Conservation (phyloP, 2,888 invertebrate species). For the Hyppa rectilinea region DNA sequence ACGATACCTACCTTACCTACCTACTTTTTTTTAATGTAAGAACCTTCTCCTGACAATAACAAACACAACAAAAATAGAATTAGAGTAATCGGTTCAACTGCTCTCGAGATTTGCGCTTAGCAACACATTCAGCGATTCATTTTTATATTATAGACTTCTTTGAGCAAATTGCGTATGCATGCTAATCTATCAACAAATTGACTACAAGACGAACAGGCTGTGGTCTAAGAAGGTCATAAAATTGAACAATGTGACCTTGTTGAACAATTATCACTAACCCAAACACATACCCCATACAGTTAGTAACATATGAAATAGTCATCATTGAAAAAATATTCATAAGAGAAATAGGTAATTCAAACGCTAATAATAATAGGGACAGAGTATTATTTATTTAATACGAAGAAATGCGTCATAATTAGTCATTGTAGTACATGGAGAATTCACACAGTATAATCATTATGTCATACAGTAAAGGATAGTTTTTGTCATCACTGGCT, state of each 20-base stretch:
- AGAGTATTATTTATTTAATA: slow-evolving; percentile 32
- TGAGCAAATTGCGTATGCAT: neutral
- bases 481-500: slow-evolving; percentile 37
- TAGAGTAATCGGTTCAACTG: no score
- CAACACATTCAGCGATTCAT: no score
- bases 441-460: slow-evolving; percentile 56
- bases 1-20: no score
- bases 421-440: slow-evolving; percentile 56
- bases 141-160: no score
- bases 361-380: slow-evolving; percentile 29
- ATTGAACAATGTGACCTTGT: slow-evolving; percentile 34
- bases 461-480: slow-evolving; percentile 47
- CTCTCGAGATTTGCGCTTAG: no score
- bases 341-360: slow-evolving; percentile 12
- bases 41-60: no score
- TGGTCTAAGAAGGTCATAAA: slow-evolving; percentile 29
- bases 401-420: slow-evolving; percentile 54
- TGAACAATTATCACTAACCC: slow-evolving; percentile 26
- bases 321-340: slow-evolving; percentile 7
- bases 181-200: slow-evolving; percentile 1
- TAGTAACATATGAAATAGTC: slow-evolving; percentile 33
- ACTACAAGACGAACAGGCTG: slow-evolving; percentile 27
- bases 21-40: no score
- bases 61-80: no score
- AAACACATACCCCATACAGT: slow-evolving; percentile 33